Evolutionary conservation across 2,888 invertebrate species (phyloP).

Genomic region (Diarsia rubi): DNA sequence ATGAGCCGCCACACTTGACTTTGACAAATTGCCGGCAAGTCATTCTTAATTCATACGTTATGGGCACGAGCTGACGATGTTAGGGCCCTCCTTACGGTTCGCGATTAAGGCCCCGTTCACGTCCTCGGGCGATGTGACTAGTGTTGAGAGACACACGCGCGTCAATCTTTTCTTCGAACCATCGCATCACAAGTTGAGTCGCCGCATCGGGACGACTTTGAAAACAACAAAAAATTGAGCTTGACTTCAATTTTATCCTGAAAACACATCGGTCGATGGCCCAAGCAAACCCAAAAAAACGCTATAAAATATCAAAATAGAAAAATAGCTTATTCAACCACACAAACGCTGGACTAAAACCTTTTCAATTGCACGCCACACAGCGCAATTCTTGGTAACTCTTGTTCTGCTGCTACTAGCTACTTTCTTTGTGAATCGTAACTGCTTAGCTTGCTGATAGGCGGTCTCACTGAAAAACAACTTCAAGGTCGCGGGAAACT

Average conservation of each 20-base stretch:
- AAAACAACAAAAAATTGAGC: too few relatives aligned
- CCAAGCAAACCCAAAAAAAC: too few relatives aligned
- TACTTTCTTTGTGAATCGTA: neutral
- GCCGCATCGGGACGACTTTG: neutral
- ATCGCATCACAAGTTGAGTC: neutral
- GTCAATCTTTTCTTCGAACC: neutral
- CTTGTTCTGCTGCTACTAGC: neutral
- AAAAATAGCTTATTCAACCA: too few relatives aligned
- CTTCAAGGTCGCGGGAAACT: too few relatives aligned
- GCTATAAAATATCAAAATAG: too few relatives aligned
- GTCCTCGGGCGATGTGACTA: neutral
- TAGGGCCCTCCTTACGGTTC: neutral
- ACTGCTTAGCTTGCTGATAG: neutral
- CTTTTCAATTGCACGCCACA: neutral
- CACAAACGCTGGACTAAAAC: neutral
- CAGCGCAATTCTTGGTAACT: neutral
- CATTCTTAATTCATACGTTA: constrained; percentile 61
- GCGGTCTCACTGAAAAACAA: neutral
- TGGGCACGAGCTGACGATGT: constrained; percentile 35
- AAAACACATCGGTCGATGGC: too few relatives aligned
- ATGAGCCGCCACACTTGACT: constrained; percentile 52
- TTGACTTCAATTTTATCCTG: too few relatives aligned
- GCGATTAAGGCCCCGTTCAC: neutral
- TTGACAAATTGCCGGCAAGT: constrained; percentile 62
- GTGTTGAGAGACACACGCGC: neutral